Base-by-base conservation (phyloP, 2,113 vertebrate genomes). In the Cephalopterus ornatus region DNA sequence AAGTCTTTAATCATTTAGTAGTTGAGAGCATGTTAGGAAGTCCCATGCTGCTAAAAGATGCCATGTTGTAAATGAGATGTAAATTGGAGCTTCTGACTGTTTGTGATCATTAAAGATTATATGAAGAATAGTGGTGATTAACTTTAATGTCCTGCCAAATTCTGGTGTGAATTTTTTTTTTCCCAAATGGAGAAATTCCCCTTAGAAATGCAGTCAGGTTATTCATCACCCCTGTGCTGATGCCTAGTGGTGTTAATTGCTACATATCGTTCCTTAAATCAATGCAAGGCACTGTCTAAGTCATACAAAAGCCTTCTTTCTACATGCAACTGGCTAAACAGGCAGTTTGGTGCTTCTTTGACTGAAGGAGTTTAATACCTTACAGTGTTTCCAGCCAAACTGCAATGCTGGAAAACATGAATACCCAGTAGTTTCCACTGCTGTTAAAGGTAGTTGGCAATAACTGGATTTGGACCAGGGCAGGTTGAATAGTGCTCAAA, bases 41-140 rank as follows among this genome's bases (percentile, higher is more conserved):
- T 75, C 91, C 44, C 96, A 94, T 53, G 95, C 68, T 92, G 93
- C n/a, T 94, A 85, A 88, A 88, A 92, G 52, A 84, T 92, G 59
- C 52, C 88, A 81, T 95, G 83, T 95, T 94, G 90, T 88, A 95
- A 97, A 97, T 93, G 85, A 95, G 95, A 93, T 94, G 92, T 80
- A 95, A 96, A 96, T 94, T 96, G 68, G 68, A 96, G 83, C 86
- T 94, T 90, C 28, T 92, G 85, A 84, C 95, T 94, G 78, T 94
- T 96, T 94, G 65, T 86, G 82, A 90, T 94, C 93, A 93, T 97
- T 96, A 96, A 96, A 96, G 79, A 96, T 71, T 74, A 49, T 81
- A 86, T 92, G 85, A 96, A 92, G 47, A 91, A 93, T 93, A 61
- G 79, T 49, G 28, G 85, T 72, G 50, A 95, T 97, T 96, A 94